These are phyloP conservation scores for Spinus olivaceus DNA, from an alignment of 2,797 vertebrate genomes.

Conservation along the genomic window DNA sequence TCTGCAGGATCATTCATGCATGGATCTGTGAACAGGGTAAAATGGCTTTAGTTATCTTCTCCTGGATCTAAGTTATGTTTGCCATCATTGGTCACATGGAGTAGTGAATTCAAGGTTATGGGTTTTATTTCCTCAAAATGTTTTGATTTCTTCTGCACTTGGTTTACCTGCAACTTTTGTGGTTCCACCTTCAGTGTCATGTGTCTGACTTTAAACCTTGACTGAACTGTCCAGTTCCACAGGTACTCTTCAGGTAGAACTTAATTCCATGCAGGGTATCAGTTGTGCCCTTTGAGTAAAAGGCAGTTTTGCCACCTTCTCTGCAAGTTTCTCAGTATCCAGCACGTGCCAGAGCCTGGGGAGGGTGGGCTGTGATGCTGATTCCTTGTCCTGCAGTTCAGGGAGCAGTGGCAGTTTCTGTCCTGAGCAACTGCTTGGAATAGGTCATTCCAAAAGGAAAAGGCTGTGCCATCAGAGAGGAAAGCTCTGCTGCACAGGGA, in stretches of 20 bases:
- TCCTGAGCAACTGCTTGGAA: background rate
- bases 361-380: background rate
- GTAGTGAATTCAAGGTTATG: slow-evolving; percentile 34
- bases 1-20: slow-evolving; percentile 43
- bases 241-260: background rate
- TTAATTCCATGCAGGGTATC: background rate
- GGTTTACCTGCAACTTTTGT: background rate
- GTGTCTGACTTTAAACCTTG: background rate
- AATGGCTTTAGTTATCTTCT: slow-evolving; percentile 62
- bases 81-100: slow-evolving; percentile 34
- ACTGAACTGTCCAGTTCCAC: background rate
- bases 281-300: background rate
- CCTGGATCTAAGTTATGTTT: slow-evolving; percentile 60
- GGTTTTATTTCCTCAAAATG: slow-evolving; percentile 39
- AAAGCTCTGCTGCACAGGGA: background rate
- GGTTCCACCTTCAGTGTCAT: background rate
- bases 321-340: background rate
- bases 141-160: slow-evolving; percentile 11
- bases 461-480: background rate
- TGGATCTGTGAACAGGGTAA: slow-evolving; percentile 28
- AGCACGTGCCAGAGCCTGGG: background rate
- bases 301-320: background rate
- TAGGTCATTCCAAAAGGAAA: background rate
- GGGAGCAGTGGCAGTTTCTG: background rate
- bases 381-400: background rate